phyloP scores from a whole-genome alignment of 2,797 vertebrate species.

The Cuculus canorus region DNA sequence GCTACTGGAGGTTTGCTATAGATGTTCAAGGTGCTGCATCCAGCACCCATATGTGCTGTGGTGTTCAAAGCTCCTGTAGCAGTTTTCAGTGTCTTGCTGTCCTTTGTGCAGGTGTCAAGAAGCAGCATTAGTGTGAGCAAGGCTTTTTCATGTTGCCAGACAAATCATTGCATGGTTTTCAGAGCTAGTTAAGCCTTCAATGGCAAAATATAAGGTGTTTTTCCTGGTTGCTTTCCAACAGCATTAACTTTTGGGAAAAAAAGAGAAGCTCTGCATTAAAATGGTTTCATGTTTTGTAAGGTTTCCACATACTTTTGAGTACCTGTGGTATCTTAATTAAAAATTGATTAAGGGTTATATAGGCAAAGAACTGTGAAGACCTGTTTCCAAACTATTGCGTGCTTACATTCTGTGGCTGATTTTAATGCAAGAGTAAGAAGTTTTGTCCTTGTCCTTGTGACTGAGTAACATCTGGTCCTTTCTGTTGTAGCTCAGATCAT shows the following conservation, averaged over 20 bases:
- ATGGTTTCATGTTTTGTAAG: neutral
- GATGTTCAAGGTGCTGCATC: neutral
- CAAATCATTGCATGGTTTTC: neutral
- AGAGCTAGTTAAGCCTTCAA: neutral
- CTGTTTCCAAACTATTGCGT: neutral
- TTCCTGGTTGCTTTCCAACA: neutral
- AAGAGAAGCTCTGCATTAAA: neutral
- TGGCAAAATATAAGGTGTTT: neutral
- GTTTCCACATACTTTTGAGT: neutral
- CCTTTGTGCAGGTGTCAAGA: neutral
- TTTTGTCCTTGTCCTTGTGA: neutral
- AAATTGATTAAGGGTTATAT: neutral
- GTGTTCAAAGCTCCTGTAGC: neutral
- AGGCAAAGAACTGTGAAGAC: neutral
- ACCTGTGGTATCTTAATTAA: neutral
- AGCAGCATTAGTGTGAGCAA: neutral
- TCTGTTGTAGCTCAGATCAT: neutral
- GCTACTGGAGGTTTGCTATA: neutral
- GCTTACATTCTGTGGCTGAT: neutral
- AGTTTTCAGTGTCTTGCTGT: neutral
- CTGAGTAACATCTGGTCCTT: neutral
- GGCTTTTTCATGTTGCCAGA: neutral
- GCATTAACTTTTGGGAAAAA: neutral
- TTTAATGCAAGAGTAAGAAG: neutral
- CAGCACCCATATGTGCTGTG: neutral